Evolutionary conservation across 2,113 vertebrate species (phyloP), one percentile per base, ranked within the genome.

Genomic region (Galeopterus variegatus): DNA sequence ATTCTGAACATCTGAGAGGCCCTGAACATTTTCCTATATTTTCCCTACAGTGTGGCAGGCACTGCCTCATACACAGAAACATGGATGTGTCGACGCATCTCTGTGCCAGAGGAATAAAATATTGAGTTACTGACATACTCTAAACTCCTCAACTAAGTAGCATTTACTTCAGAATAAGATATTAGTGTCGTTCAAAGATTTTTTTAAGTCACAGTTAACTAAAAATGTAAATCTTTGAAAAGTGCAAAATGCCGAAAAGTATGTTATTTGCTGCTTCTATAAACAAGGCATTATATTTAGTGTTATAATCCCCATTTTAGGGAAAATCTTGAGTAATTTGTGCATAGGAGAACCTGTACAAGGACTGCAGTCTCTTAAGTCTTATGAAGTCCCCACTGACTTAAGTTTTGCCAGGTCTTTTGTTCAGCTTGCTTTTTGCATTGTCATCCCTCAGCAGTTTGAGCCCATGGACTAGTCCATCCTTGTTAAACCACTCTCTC

Each of bases 171-270:
- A 41, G 41, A 56, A 64, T 88, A 52, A 60, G 14, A 65, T 58
- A 15, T 85, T 70, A 23, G 36, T 50, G 54, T 41, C 4, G 4
- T 41, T 3, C 41, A 41, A 41, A 41, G 41, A 41, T 41, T 41
- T 41, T 41, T 41, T 41, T 41, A 41, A 41, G 41, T 41, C 41
- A 56, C 54, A 86, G 62, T 4, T 83, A 79, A 83, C 41, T 62
- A 83, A 85, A 90, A 70, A 77, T 62, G 19, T 41, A 92, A 72
- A 85, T 85, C 65, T 72, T 41, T 33, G 28, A 33, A 81, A 80
- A 91, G 6, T 48, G 58, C 8, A 50, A 90, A 77, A 87, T 90
- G 56, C n/a, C 80, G 73, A 41, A 36, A 58, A 76, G 19, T 90
- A 11, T 65, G 50, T 45, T 33, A 54, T 92, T 33, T 94, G 31